A percentile compares a stretch with the other conserved stretches of the same genome.
Evolutionary conservation across 2,113 vertebrate species (phyloP).

Genomic region (Falco punctatus): DNA sequence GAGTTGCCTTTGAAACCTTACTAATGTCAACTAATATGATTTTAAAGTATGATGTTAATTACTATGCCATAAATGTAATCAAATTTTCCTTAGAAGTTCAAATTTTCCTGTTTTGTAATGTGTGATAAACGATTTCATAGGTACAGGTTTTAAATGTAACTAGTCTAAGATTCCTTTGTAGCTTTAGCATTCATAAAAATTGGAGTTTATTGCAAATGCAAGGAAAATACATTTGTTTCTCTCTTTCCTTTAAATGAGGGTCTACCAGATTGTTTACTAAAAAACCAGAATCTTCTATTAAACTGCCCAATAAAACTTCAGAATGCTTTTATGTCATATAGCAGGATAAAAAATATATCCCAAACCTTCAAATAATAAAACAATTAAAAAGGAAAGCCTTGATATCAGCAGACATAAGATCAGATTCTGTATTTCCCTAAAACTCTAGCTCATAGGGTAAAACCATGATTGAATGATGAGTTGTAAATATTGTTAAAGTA

Average conservation of each 20-base stretch:
- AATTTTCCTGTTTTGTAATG: not conserved
- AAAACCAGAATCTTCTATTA: not conserved
- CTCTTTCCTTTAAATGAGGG: not conserved
- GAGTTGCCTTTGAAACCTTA: not conserved
- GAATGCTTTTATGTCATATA: not conserved
- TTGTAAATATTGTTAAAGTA: not conserved
- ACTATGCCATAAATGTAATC: not conserved
- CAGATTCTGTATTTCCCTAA: not conserved
- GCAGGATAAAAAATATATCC: not conserved
- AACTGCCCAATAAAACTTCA: not conserved
- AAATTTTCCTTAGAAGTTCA: not conserved
- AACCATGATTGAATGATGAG: not conserved
- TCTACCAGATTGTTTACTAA: not conserved
- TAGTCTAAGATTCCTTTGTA: not conserved
- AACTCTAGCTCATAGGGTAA: not conserved
- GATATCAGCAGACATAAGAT: not conserved
- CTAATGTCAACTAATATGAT: not conserved
- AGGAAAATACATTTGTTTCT: rapidly evolving
- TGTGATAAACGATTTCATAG: not conserved
- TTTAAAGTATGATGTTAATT: not conserved
- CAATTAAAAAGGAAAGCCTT: not conserved
- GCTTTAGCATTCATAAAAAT: not conserved
- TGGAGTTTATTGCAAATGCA: not conserved
- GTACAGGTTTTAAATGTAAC: not conserved
- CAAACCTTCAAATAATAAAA: not conserved